Conservation (phyloP, 2,797 vertebrate genomes). For the Emydoidea blandingii region DNA sequence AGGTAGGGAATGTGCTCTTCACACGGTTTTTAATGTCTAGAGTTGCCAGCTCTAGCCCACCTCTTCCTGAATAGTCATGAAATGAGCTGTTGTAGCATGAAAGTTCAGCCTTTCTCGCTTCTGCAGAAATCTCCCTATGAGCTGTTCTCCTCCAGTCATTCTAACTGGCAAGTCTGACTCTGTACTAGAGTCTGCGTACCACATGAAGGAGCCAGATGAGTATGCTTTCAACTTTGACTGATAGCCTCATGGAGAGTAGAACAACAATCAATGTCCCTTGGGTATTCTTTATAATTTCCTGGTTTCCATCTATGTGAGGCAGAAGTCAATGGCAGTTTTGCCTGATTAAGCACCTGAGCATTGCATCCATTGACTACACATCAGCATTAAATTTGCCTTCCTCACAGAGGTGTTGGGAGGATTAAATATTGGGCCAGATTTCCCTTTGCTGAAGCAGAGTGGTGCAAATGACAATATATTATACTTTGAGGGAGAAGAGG, state of each 20-base stretch:
- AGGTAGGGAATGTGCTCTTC: slow-evolving; percentile 28
- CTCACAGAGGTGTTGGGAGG: background rate
- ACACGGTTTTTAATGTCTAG: slow-evolving; percentile 39
- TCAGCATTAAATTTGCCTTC: background rate
- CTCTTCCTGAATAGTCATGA: slow-evolving; percentile 68
- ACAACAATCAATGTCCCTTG: slow-evolving; percentile 37
- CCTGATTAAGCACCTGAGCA: background rate
- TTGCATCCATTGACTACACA: background rate
- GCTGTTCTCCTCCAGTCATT: slow-evolving; percentile 42
- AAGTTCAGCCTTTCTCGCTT: slow-evolving; percentile 55
- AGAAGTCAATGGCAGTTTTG: background rate
- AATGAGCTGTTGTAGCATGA: slow-evolving; percentile 68
- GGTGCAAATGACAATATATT: background rate
- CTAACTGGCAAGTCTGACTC: slow-evolving; percentile 32
- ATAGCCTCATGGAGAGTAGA: background rate
- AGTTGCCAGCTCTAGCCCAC: slow-evolving; percentile 69
- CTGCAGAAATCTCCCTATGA: slow-evolving; percentile 43
- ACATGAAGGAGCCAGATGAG: slow-evolving; percentile 63
- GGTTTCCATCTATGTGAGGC: background rate
- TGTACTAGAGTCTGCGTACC: slow-evolving; percentile 15
- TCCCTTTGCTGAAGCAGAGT: background rate
- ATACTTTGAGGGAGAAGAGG: background rate
- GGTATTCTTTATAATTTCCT: slow-evolving; percentile 27
- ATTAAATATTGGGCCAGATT: background rate
- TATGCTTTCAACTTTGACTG: background rate